A percentile compares a stretch with the other conserved stretches of the same genome.
Conservation (phyloP, 2,797 vertebrate genomes). For the Borostomias antarcticus region DNA sequence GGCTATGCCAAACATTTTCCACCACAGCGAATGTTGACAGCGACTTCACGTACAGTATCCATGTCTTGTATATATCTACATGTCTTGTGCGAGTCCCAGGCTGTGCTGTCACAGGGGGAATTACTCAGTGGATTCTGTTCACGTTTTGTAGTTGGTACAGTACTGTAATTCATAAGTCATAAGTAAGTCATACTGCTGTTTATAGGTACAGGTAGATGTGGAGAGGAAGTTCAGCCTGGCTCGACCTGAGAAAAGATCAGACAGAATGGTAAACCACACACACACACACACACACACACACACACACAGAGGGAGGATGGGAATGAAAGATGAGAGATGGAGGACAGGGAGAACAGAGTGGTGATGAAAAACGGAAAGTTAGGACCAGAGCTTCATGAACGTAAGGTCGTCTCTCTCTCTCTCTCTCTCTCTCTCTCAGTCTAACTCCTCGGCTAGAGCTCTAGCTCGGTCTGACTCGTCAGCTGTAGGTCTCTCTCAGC, state of each 20-base stretch:
- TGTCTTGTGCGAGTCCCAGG: not conserved
- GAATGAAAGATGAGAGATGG: constrained; percentile 44
- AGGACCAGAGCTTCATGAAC: too few species aligned
- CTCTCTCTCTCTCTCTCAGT: too few species aligned
- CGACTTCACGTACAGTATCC: constrained; percentile 19
- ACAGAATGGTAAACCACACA: constrained; percentile 38
- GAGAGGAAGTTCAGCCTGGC: constrained; percentile 16
- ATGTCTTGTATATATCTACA: not conserved
- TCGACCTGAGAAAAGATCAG: constrained; percentile 20
- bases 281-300: constrained; percentile 7
- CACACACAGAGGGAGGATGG: constrained; percentile 39
- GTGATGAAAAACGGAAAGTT: not conserved
- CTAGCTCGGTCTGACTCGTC: too few species aligned
- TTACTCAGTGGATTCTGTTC: not conserved
- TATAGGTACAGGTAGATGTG: not conserved
- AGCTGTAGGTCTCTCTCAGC: too few species aligned
- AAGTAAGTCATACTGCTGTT: not conserved
- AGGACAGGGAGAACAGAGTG: constrained; percentile 27
- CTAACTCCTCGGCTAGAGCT: too few species aligned
- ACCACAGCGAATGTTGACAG: constrained; percentile 20
- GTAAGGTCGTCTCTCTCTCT: too few species aligned
- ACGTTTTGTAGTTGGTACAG: not conserved
- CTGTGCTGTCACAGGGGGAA: not conserved
- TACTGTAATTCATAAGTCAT: not conserved
- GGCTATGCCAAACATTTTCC: constrained; percentile 49